Base-by-base conservation (phyloP, 2,113 vertebrate species). In the Laticauda colubrina region DNA sequence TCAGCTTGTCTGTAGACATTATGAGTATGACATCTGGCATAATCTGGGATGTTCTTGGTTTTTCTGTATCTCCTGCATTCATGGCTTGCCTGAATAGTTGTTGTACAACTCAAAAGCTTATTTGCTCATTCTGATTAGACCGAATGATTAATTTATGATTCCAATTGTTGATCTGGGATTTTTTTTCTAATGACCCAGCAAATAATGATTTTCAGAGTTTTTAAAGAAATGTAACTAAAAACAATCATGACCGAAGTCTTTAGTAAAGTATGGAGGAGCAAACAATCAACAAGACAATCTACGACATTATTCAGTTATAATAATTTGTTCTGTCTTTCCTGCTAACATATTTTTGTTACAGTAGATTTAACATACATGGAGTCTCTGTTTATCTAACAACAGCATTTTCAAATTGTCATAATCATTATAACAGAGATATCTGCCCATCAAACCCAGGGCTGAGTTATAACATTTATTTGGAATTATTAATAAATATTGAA, bases 171-270 rank as follows among this genome's bases (percentile, higher is more conserved):
- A 75, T 18, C 64, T 75, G n/a, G n/a, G n/a, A 34, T 75, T 34
- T 64, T 26, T 61, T 64, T 64, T 45, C 59, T 64, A 26, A 29
- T 64, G 59, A 64, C 26, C 29, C 10, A 10, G 26, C 24, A 29
- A 64, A 64, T 9, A 29, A 29, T 75, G n/a, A 2, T 75, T 34
- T 75, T 75, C 34, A 75, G n/a, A 26, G 5, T 90, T 95, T 85
- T 85, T 34, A 53, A 88, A 75, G 86, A 34, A 26, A 92, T 93
- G 95, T 91, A 92, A 89, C 69, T 53, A 54, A 64, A 56, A 64
- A 45, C 5, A 45, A 45, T 45, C 14, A 64, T 59, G 54, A 23
- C 88, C 43, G 48, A 81, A 18, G 51, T 55, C 29, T 81, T 8
- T 86, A 45, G 3, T 51, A 93, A 91, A 48, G 85, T 89, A 43